Evolutionary conservation across 2,797 vertebrate species (phyloP).

Genomic region (Setipinna tenuifilis): DNA sequence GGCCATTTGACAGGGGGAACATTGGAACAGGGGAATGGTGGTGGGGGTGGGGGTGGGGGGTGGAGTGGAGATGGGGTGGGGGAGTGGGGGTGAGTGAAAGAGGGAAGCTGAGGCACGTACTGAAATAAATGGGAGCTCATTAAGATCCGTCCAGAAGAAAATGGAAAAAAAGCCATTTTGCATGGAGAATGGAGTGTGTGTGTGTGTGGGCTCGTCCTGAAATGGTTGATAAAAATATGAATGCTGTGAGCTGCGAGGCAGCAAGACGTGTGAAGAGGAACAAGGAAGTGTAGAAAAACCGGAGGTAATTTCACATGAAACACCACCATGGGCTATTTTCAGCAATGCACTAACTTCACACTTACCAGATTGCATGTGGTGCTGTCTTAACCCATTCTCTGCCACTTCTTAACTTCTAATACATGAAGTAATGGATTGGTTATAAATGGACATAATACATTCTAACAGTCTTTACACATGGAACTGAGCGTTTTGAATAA

Average conservation of each 20-base stretch:
- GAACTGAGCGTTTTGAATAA: neutral
- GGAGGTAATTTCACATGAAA: neutral
- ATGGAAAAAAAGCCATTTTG: slow-evolving; percentile 33
- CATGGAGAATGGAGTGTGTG: slow-evolving; percentile 1
- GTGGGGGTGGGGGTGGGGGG: neutral
- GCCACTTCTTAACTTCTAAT: neutral
- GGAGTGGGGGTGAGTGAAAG: too few species aligned
- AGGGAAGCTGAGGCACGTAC: slow-evolving; percentile 50
- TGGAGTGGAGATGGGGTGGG: too few species aligned
- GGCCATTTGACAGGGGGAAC: slow-evolving; percentile 55
- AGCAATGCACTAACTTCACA: slow-evolving; percentile 10
- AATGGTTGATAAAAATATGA: slow-evolving; percentile 9
- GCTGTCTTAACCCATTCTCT: neutral
- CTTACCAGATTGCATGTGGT: slow-evolving; percentile 1
- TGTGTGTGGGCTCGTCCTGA: neutral
- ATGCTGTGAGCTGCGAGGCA: neutral
- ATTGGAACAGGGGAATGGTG: slow-evolving; percentile 19
- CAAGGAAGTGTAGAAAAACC: neutral
- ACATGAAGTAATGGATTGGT: neutral
- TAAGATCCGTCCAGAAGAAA: slow-evolving; percentile 37
- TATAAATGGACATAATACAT: neutral
- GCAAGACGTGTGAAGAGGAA: neutral
- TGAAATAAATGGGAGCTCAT: slow-evolving; percentile 30
- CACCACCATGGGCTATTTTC: neutral
- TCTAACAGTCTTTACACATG: neutral